Percentiles rank a stretch among this genome's conserved stretches.
Evolutionary conservation across 35 echinoderm and acorn worm species (phyloP).

Genomic region (Lytechinus pictus): DNA sequence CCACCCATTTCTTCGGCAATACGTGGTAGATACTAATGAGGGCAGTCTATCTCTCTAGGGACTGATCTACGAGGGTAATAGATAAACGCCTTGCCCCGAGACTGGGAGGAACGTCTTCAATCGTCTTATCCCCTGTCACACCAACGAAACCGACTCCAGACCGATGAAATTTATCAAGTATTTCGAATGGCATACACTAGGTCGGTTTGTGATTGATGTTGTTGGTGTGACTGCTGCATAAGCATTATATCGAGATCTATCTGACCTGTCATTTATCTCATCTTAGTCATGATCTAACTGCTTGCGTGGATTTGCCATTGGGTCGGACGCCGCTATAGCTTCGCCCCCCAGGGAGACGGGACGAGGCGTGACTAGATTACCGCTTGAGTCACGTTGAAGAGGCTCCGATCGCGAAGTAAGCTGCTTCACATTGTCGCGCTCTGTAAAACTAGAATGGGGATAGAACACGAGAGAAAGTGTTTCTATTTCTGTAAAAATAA

Average conservation of each 20-base stretch:
- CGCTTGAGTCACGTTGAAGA: conserved; percentile 18
- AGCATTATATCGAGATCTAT: background rate
- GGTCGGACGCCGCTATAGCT: background rate
- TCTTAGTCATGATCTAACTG: conserved; percentile 4
- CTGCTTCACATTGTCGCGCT: background rate
- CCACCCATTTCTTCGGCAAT: background rate
- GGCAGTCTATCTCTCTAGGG: background rate
- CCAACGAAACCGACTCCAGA: no score
- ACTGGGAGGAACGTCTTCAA: background rate
- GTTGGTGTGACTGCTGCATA: no score
- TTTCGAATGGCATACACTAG: no score
- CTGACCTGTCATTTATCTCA: background rate
- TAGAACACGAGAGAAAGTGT: background rate
- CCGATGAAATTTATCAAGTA: no score
- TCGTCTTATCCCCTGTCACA: background rate
- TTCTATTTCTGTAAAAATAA: background rate
- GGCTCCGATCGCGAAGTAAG: background rate
- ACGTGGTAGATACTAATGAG: background rate
- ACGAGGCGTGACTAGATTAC: conserved; percentile 17
- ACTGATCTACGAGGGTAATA: background rate
- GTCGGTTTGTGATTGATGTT: no score
- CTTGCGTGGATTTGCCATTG: background rate
- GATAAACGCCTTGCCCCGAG: background rate
- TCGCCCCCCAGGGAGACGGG: background rate
- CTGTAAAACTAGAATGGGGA: background rate